Conservation (phyloP, 2,113 vertebrate species). For the Poecilia latipinna region DNA sequence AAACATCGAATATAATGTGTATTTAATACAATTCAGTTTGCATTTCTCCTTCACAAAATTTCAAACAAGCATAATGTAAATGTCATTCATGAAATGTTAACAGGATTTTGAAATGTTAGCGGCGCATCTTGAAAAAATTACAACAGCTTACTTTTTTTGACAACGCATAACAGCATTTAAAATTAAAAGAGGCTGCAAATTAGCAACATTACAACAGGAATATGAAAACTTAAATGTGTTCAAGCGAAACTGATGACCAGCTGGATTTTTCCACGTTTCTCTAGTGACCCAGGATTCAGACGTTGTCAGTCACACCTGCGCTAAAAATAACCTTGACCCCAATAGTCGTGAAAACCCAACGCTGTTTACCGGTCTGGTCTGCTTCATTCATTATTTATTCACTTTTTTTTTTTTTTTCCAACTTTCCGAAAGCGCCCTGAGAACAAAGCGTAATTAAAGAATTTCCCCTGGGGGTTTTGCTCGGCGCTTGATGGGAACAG, state of each 20-base stretch:
- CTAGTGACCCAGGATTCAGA: slow-evolving; percentile 36
- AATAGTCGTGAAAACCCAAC: slow-evolving; percentile 59
- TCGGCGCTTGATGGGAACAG: slow-evolving; percentile 36
- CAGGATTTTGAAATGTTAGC: neutral
- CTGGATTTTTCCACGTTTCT: slow-evolving; percentile 58
- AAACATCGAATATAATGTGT: neutral
- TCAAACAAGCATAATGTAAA: neutral
- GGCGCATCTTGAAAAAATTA: neutral
- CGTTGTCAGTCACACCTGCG: slow-evolving; percentile 44
- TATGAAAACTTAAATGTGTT: slow-evolving; percentile 19
- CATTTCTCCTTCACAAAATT: neutral
- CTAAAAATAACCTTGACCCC: slow-evolving; percentile 67
- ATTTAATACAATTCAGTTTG: neutral
- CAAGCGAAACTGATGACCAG: slow-evolving; percentile 48
- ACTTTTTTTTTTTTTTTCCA: slow-evolving; percentile 12
- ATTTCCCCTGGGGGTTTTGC: slow-evolving; percentile 59
- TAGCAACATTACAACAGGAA: slow-evolving; percentile 12
- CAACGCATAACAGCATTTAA: slow-evolving; percentile 5
- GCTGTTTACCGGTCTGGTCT: slow-evolving; percentile 54
- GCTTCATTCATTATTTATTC: slow-evolving; percentile 72
- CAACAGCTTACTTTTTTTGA: slow-evolving; percentile 8
- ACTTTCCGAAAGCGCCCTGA: slow-evolving; percentile 63
- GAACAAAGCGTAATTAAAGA: slow-evolving; percentile 66
- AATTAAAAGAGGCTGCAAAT: slow-evolving; percentile 1
- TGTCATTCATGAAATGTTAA: neutral